Conservation (phyloP, 2,113 vertebrate genomes). For the Orycteropus afer region DNA sequence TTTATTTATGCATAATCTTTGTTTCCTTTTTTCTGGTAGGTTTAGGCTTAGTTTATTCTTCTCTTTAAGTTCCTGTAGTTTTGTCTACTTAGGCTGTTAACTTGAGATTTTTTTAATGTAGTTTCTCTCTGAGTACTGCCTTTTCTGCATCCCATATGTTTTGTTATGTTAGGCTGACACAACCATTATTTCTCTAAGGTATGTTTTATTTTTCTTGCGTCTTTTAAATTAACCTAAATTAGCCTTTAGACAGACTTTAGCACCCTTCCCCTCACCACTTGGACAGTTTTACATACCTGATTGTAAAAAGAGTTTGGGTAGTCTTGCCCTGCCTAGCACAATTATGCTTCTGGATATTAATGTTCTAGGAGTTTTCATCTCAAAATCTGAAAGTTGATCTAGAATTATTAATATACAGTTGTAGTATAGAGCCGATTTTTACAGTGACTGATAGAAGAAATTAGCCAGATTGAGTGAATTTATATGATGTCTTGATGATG, state of each 20-base stretch:
- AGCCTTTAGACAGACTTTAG: neutral
- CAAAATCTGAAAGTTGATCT: neutral
- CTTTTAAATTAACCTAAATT: conserved; percentile 15
- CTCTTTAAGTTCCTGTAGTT: too few species aligned
- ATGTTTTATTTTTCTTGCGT: conserved; percentile 4
- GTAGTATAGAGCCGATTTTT: neutral
- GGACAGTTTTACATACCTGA: neutral
- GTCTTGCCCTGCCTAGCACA: neutral
- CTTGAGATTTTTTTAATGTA: too few species aligned
- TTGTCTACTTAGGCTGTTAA: too few species aligned
- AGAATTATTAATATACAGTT: neutral
- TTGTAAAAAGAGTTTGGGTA: neutral
- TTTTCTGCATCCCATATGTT: too few species aligned
- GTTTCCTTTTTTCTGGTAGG: too few species aligned
- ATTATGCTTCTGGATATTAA: neutral
- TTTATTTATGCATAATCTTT: too few species aligned
- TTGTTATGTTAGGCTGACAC: too few species aligned
- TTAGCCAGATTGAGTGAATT: neutral
- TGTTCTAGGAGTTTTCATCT: conserved; percentile 15
- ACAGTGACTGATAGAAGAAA: neutral
- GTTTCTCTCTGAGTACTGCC: too few species aligned
- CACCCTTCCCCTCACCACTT: neutral
- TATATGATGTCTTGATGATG: neutral
- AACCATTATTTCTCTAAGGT: neutral
- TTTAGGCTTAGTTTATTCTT: too few species aligned